Percentiles rank a stretch among this genome's conserved stretches.
Conservation (phyloP, 2,113 vertebrate species). For the Hydropotes inermis region DNA sequence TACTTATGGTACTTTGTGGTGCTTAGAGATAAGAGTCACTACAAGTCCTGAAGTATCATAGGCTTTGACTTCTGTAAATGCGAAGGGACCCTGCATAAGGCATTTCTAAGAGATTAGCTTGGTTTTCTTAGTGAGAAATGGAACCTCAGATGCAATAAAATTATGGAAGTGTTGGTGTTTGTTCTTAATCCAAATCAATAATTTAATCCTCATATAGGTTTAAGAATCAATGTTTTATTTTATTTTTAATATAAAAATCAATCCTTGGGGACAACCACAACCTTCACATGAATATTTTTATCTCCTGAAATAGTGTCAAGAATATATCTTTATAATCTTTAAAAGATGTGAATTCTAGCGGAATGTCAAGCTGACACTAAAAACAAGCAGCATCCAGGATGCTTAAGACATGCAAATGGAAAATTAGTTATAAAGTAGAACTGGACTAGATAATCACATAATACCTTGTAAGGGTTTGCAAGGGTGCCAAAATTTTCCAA, state of each 20-base stretch:
- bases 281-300: slow-evolving; percentile 56
- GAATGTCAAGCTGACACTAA: slow-evolving; percentile 73
- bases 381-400: slow-evolving; percentile 65
- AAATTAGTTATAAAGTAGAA: background rate
- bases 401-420: slow-evolving; percentile 58
- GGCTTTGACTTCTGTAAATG: slow-evolving; percentile 66
- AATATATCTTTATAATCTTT: slow-evolving; percentile 75
- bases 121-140: slow-evolving; percentile 61
- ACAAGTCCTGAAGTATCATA: slow-evolving; percentile 58
- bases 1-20: slow-evolving; percentile 64
- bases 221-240: slow-evolving; percentile 46
- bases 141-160: slow-evolving; percentile 52
- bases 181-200: slow-evolving; percentile 50
- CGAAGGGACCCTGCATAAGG: background rate
- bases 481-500: background rate
- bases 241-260: slow-evolving; percentile 52
- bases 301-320: slow-evolving; percentile 72
- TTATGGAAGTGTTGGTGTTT: slow-evolving; percentile 42
- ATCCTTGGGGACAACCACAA: slow-evolving; percentile 66
- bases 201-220: background rate
- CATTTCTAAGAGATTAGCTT: slow-evolving; percentile 67
- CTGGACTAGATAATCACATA: background rate
- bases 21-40: slow-evolving; percentile 69
- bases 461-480: background rate
- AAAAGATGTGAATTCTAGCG: slow-evolving; percentile 70